Evolutionary conservation across 2,888 invertebrate genomes (phyloP).

Genomic region (Willowsia nigromaculata): DNA sequence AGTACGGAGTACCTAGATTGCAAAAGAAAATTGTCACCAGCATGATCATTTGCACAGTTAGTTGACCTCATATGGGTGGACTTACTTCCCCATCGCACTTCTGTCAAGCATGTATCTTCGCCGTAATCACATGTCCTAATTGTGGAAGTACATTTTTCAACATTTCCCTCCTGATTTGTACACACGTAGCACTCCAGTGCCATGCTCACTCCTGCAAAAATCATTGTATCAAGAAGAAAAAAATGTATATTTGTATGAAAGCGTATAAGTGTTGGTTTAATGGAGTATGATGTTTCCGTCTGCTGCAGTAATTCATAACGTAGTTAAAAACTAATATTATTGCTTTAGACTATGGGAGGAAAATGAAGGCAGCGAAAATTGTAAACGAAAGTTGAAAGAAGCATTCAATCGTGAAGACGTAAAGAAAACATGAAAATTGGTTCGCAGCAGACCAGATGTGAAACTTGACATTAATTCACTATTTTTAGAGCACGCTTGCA

Average conservation of each 20-base stretch:
- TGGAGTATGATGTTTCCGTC: no score
- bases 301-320: background rate
- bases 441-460: slow-evolving; percentile 63
- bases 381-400: slow-evolving; percentile 29
- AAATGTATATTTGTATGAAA: background rate
- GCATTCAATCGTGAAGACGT: slow-evolving; percentile 58
- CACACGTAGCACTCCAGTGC: slow-evolving; percentile 97
- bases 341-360: background rate
- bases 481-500: slow-evolving; percentile 56
- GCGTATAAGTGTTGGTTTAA: background rate
- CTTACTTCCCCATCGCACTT: slow-evolving; percentile 95
- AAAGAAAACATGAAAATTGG: slow-evolving; percentile 64
- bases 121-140: slow-evolving; percentile 93
- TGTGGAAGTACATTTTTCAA: slow-evolving; percentile 94
- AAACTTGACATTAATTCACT: slow-evolving; percentile 60
- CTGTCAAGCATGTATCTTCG: slow-evolving; percentile 92
- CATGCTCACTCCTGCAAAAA: slow-evolving; percentile 20
- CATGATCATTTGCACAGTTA: no score
- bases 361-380: background rate
- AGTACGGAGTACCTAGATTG: no score
- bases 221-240: no score
- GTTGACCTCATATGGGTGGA: no score
- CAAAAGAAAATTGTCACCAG: no score
- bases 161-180: slow-evolving; percentile 93
- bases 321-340: background rate